These are phyloP conservation scores for Punctoribates punctum DNA, from an alignment of 2,888 invertebrate genomes.

Conservation along the genomic window DNA sequence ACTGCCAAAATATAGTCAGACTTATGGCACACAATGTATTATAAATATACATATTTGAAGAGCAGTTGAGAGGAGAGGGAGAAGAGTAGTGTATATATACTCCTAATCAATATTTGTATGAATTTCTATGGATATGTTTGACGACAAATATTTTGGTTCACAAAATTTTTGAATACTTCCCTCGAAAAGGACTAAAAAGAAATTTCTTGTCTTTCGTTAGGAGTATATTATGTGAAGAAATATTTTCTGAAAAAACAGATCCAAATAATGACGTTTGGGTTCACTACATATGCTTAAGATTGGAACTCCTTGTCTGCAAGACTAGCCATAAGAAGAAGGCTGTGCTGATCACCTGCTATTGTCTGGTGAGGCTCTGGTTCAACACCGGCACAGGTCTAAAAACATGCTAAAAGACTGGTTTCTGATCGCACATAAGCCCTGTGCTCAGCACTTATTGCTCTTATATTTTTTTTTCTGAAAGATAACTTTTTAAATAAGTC, in stretches of 20 bases:
- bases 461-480: background rate
- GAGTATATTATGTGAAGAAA: background rate
- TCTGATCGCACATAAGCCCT: background rate
- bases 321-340: background rate
- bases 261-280: background rate
- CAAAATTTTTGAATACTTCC: background rate
- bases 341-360: slow-evolving; percentile 27
- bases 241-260: background rate
- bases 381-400: background rate
- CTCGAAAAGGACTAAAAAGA: background rate
- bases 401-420: slow-evolving; percentile 18
- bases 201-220: background rate
- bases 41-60: slow-evolving; percentile 20
- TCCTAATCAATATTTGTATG: background rate
- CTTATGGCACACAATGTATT: no score
- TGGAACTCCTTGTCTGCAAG: background rate
- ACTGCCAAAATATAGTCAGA: no score
- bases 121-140: background rate
- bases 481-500: background rate
- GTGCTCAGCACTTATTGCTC: background rate
- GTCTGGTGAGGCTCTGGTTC: slow-evolving; percentile 9
- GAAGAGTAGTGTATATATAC: background rate
- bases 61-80: slow-evolving; percentile 40
- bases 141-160: background rate
- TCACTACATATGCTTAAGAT: background rate